phyloP scores from a whole-genome alignment of 2,888 invertebrate genomes.

The Tipula lateralis region DNA sequence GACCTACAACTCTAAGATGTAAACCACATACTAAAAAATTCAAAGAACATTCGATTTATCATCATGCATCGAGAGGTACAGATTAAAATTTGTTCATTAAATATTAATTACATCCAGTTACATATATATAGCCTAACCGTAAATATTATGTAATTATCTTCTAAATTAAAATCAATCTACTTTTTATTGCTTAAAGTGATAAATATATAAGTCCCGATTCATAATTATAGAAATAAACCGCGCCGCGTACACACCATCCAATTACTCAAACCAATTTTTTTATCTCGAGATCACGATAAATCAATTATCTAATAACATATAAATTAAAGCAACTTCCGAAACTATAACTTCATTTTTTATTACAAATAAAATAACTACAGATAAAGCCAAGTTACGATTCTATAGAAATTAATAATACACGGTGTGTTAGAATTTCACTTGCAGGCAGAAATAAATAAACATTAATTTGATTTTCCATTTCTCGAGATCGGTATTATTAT shows the following conservation, averaged over 20 bases:
- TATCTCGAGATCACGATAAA: conserved; percentile 11
- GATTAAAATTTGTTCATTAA: too few relatives aligned
- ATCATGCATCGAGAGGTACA: too few relatives aligned
- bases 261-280: neutral
- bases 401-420: neutral
- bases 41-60: too few relatives aligned
- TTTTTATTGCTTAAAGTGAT: neutral
- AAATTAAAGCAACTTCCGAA: neutral
- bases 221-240: neutral
- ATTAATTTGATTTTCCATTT: neutral
- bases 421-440: neutral
- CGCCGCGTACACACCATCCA: neutral
- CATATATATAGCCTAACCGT: neutral
- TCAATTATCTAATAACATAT: conserved; percentile 7
- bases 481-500: neutral
- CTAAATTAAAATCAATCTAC: neutral
- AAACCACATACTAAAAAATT: too few relatives aligned
- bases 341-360: neutral
- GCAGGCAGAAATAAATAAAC: conserved; percentile 1
- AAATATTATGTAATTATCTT: neutral
- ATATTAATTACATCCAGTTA: neutral
- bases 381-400: neutral
- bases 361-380: neutral
- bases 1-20: too few relatives aligned
- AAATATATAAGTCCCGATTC: neutral